Base-by-base conservation (phyloP, 2,113 vertebrate genomes). In the Laterallus jamaicensis region DNA sequence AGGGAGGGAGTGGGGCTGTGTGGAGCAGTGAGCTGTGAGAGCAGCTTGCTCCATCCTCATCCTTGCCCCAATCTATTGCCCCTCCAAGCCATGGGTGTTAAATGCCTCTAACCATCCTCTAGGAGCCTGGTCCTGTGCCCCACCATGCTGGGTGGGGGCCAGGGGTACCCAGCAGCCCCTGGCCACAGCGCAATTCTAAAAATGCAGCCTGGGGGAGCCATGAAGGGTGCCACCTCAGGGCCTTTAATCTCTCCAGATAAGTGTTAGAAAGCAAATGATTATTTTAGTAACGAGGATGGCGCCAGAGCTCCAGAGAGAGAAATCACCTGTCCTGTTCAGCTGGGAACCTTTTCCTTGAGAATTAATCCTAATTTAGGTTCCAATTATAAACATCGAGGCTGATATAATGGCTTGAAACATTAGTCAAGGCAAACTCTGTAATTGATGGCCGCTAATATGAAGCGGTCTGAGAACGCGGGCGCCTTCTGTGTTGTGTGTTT, bases 351-450 rank as follows among this genome's bases (percentile, higher is more conserved):
- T 97, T 97, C 82, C 74, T 70, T 39, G 90, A 95, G 91, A 96
- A 94, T 96, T 90, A 95, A 95, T 96, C 96, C 82, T 84, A 86
- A 92, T 88, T 94, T 83, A 68, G 44, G 86, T 92, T 96, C 93
- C 91, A 95, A 90, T 98, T 96, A 96, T 80, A 79, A 90, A 95
- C 86, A 78, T 54, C 5, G 84, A 95, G 90, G 86, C 91, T 85
- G 88, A 96, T 95, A 93, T 50, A 90, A 64, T 26, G 75, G 94
- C 88, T 92, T 78, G 90, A 58, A 92, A 89, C 94, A 24, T 93
- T 95, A 95, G 95, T 95, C 95, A 96, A 97, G 96, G 93, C 93
- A 91, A 93, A 94, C 96, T 95, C 91, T 81, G 17, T 97, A 95
- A 97, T 67, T 96, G 97, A 95, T 81, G 96, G 74, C 94, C 93